Base-by-base conservation (phyloP, 1,140 invertebrate genomes). In the Trachymyrmex septentrionalis region DNA sequence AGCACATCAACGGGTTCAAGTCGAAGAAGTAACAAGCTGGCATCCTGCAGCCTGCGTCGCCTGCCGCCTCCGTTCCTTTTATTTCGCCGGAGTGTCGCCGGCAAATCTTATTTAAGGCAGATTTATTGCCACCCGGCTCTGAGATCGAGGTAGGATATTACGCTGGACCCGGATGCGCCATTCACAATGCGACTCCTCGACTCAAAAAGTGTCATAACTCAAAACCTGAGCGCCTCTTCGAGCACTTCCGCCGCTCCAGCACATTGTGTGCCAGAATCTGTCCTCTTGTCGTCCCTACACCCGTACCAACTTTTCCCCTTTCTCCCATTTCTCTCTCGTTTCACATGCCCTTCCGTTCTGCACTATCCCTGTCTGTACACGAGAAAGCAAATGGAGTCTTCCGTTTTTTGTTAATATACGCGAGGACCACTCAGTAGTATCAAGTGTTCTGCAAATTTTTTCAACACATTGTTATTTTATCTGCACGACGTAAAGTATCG, bases 151-250 rank as follows among this genome's bases (percentile, higher is more conserved):
- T 91, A 86, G 91, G 92, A 93, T 93, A 94, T 94, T 94, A 93
- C 92, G 88, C 92, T 75, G 92, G 92, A 93, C 91, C 91, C 89
- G 92, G 92, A 93, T 92, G 92, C 92, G 85, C 92, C 91, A 89
- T 92, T 93, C 93, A 92, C 92, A 92, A 92, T 92, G 92, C 93
- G 91, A 93, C 93, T 93, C 78, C 91, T 93, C 88, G 90, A 92
- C 93, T 93, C 93, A 94, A 94, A 94, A 94, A 93, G 92, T 93
- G 91, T 94, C 93, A 93, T 94, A 94, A 94, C 90, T 94, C 92
- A 94, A 94, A 93, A 93, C 91, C 92, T 90, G 92, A 92, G 92
- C 93, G 91, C 91, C 92, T 93, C 90, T 93, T 91, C 88, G 89
- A 87, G 91, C 90, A 92, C 92, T 93, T 92, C 90, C 92, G 92